Evolutionary conservation across 2,113 vertebrate species (phyloP).

Genomic region (Oxygymnocypris stewartii): DNA sequence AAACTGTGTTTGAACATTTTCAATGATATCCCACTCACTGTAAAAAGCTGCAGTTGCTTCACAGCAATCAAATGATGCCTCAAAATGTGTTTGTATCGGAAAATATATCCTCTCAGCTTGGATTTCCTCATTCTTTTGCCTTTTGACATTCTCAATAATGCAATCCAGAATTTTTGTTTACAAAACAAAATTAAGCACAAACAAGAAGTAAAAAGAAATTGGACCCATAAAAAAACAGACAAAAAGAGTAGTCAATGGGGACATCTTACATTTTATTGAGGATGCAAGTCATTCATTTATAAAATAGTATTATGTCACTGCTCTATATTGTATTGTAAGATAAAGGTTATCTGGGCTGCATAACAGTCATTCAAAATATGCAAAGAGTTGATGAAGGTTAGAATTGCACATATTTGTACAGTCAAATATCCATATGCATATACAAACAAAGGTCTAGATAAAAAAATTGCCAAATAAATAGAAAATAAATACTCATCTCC

Average conservation of each 20-base stretch:
- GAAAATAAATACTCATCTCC: neutral
- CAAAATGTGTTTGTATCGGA: neutral
- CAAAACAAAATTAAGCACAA: neutral
- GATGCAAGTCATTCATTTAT: slow-evolving; percentile 34
- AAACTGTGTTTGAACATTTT: neutral
- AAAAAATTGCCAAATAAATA: neutral
- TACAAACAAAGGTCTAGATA: neutral
- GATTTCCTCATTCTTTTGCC: neutral
- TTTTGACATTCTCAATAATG: neutral
- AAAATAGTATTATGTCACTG: neutral
- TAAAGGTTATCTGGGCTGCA: neutral
- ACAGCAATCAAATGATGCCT: neutral
- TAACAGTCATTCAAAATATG: neutral
- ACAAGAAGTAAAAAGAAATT: neutral
- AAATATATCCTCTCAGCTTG: neutral
- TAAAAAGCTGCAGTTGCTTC: neutral
- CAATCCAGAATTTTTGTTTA: neutral
- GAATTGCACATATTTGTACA: slow-evolving; percentile 16
- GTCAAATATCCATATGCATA: neutral
- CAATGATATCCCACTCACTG: neutral
- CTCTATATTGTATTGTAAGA: neutral
- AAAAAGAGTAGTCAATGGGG: neutral
- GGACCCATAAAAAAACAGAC: neutral
- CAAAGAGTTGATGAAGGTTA: neutral
- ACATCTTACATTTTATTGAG: slow-evolving; percentile 19